Base-by-base conservation (phyloP, 1,140 invertebrate genomes). In the Reticulitermes speratus region DNA sequence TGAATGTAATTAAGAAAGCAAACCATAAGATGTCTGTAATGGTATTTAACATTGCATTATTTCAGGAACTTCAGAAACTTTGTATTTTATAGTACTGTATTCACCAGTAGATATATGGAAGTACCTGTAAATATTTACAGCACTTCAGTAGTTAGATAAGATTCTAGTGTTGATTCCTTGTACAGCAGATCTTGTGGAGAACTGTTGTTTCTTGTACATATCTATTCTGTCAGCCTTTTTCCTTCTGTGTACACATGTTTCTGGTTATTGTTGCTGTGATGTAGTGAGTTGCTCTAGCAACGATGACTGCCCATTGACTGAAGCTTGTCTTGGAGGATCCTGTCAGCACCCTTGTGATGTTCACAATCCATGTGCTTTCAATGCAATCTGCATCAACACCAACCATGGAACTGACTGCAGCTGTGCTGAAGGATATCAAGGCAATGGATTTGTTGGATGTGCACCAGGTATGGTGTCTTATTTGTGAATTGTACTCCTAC, bases 381-480 rank as follows among this genome's bases (percentile, higher is more conserved):
- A 97, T 90, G 97, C 97, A 65, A 93, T 96, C 86, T 98, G 97
- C 92, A 94, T 97, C 90, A 97, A 97, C 88, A 95, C 95, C n/a
- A 96, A 97, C 88, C 97, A 98, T 89, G 94, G 94, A 87, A 94
- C 96, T 3, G 95, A 97, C 87, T 98, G 97, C 90, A 96, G 94
- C 88, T 98, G 97, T 89, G 93, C 94, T 48, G 95, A 97, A 90
- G 96, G 96, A 85, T 97, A 94, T 89, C 94, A 97, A 89, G 97
- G 97, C 89, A 97, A 98, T 89, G 96, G 96, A 89, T 96, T 95
- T 88, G 93, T 96, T 38, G 94, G 94, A 88, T 97, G 96, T 89
- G 93, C 94, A 87, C 94, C 94, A 92, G 95, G 96, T 97, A 94
- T 92, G 90, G 89, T 87, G 85, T 48, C 14, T 48, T 48, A 48